These are phyloP conservation scores for Drosophila aff. DNA, from an alignment of 1,140 invertebrate genomes.

Conservation along the genomic window DNA sequence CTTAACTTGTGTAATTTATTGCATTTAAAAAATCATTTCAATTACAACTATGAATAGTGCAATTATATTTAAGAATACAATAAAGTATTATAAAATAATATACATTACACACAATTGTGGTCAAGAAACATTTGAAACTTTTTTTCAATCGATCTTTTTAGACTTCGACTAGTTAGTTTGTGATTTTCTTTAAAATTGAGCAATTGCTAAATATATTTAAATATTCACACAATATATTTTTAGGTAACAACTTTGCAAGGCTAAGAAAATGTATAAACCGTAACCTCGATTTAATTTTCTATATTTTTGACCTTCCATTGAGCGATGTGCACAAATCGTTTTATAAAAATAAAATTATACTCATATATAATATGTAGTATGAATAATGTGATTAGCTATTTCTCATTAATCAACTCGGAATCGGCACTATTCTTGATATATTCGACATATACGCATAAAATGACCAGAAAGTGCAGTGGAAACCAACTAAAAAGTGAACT, in stretches of 20 bases:
- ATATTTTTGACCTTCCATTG: not conserved
- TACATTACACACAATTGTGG: no score
- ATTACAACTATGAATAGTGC: not conserved
- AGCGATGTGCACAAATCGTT: constrained; percentile 11
- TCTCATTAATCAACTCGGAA: constrained; percentile 28
- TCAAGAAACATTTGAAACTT: no score
- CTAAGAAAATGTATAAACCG: not conserved
- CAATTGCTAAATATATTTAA: not conserved
- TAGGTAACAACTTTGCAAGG: not conserved
- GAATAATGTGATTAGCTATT: no score
- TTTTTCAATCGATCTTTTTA: not conserved
- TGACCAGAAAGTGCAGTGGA: constrained; percentile 15
- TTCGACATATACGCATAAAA: not conserved
- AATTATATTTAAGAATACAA: no score
- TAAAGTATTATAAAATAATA: no score
- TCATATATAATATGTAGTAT: no score
- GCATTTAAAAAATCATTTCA: constrained; percentile 16
- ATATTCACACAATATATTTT: not conserved
- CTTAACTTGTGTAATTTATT: constrained; percentile 15
- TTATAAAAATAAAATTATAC: constrained; percentile 13
- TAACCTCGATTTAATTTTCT: not conserved
- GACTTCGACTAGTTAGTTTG: not conserved
- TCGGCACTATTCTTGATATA: constrained; percentile 27
- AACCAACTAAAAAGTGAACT: constrained; percentile 27
- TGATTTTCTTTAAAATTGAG: not conserved